phyloP scores from a whole-genome alignment of 1,140 invertebrate species.

The Brachionus paranguensis region DNA sequence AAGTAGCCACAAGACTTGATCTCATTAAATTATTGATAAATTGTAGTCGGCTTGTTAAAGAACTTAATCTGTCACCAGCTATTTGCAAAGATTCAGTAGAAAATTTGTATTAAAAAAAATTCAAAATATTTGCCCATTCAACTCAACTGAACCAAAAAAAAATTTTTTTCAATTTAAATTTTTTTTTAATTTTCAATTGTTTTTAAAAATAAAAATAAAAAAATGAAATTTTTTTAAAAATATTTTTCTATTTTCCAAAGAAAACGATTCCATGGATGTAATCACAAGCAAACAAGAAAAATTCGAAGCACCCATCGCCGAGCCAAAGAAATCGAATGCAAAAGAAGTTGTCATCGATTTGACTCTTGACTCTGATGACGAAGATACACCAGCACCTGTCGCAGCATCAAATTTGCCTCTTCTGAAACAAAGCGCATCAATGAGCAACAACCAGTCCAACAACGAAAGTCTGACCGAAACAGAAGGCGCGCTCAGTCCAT shows the following conservation, averaged over 20 bases:
- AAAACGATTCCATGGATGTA: conserved; percentile 6
- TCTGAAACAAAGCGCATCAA: background rate
- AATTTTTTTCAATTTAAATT: background rate
- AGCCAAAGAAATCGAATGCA: background rate
- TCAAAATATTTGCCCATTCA: too few species aligned
- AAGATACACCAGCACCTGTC: background rate
- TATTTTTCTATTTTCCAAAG: too few species aligned
- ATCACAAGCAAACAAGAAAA: background rate
- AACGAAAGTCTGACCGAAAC: background rate
- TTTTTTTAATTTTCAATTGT: background rate
- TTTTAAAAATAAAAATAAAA: too few species aligned
- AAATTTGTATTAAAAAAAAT: too few species aligned
- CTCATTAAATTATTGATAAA: too few species aligned
- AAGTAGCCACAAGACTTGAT: too few species aligned
- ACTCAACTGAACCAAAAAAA: background rate
- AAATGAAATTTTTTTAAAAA: too few species aligned
- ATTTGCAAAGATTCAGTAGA: too few species aligned
- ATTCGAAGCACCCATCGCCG: background rate
- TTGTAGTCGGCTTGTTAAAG: too few species aligned
- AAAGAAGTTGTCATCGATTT: conserved; percentile 30
- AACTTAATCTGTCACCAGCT: too few species aligned
- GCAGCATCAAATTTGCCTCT: background rate
- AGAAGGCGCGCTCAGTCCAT: background rate
- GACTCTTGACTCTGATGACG: conserved; percentile 2
- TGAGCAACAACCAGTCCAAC: background rate